Evolutionary conservation across 2,113 vertebrate genomes (phyloP), one percentile per base, ranked within the genome.

Genomic region (Falcunculus frontatus): DNA sequence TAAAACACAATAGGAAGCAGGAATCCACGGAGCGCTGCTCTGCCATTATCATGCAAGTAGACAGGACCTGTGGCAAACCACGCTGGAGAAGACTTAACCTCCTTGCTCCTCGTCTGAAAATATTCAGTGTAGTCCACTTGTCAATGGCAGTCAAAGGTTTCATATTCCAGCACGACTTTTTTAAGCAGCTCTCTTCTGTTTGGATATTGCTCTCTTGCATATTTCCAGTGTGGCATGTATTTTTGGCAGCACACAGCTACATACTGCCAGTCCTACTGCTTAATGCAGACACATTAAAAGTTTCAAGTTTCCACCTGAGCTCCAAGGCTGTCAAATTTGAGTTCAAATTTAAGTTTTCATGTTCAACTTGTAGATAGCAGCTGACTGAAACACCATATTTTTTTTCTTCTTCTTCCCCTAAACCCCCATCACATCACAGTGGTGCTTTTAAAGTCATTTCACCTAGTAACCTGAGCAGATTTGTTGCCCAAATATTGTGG

Each of bases 1-100:
- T 98, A 98, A 98, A 98, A 98, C 97, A 98, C 98, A 98, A 98
- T 98, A 97, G 97, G 97, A 97, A 97, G 94, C 96, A 89, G 94
- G 96, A 95, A 90, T 94, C 93, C 80, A 63, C 47, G 65, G 96
- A 95, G 96, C 91, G 25, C 63, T 56, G 89, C 96, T 97, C 85
- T 89, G 93, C 95, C 95, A 62, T 96, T 96, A 97, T 94, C 85
- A 96, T 97, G 92, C 80, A 60, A 89, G 95, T 85, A 95, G 91
- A 87, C 83, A 74, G 95, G 96, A 97, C 97, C 97, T 95, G 90
- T 94, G 91, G 84, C 86, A 96, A 97, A 96, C 49, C 9, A 25
- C 62, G 19, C 80, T 73, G 84, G 75, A 95, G 96, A 95, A 93
- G 95, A 96, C 79, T 97, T 97, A 96, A 98, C 97, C 97, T 74